Conservation (phyloP, 2,888 invertebrate genomes). For the Dysmachus trigonus region DNA sequence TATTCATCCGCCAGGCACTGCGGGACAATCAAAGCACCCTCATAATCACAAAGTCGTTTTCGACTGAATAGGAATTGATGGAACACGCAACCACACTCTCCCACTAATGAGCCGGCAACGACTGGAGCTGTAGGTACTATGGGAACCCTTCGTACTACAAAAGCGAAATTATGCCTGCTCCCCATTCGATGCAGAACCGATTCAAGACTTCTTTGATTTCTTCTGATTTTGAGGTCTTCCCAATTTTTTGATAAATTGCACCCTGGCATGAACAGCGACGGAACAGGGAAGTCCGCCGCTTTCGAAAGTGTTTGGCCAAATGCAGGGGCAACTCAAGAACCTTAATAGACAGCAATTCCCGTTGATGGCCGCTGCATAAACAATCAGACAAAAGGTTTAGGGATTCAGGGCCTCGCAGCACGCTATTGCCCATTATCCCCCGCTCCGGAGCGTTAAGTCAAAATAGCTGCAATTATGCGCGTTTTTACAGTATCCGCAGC, state of each 20-base stretch:
- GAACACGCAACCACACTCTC: conserved; percentile 48
- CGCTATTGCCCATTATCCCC: not conserved
- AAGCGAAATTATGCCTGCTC: not conserved
- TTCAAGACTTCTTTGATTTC: not conserved
- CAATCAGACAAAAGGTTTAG: not conserved
- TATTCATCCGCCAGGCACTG: not conserved
- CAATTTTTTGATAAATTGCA: conserved; percentile 35
- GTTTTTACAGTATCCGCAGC: not conserved
- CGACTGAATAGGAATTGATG: conserved; percentile 48
- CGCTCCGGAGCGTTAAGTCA: not conserved
- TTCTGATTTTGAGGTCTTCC: not conserved
- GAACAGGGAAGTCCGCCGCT: not conserved
- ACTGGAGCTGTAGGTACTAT: not conserved
- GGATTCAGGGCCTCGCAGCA: not conserved
- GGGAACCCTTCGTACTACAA: not conserved
- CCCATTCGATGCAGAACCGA: not conserved
- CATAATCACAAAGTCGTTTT: conserved; percentile 49
- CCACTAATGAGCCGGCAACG: conserved; percentile 27
- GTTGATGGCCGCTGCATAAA: not conserved
- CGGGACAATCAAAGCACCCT: conserved; percentile 45
- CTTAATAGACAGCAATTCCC: conserved; percentile 14
- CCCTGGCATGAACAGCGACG: not conserved
- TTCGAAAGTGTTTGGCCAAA: not conserved
- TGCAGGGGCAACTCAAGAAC: not conserved
- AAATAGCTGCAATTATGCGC: not conserved